phyloP scores from a whole-genome alignment of 2,888 invertebrate genomes.

The Pherbina coryleti region DNA sequence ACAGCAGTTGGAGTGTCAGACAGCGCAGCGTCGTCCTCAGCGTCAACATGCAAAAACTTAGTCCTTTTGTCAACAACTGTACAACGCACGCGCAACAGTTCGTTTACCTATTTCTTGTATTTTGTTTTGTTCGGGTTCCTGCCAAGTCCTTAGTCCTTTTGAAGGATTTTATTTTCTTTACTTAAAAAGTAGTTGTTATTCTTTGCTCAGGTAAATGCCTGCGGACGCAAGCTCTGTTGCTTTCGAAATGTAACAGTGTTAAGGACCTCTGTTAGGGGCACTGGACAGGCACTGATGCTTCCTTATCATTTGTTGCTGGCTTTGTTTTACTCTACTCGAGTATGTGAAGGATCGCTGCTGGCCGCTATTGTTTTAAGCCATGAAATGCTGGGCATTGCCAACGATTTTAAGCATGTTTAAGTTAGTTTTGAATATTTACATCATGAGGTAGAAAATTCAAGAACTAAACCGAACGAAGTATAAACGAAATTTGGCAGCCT shows the following conservation, averaged over 20 bases:
- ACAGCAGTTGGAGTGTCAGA: conserved; percentile 3
- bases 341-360: not conserved
- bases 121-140: not conserved
- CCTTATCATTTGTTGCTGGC: not conserved
- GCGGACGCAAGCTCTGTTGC: no score
- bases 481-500: not conserved
- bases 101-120: conserved; percentile 19
- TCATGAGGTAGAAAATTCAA: no score
- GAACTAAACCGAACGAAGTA: no score
- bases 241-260: not conserved
- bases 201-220: not conserved
- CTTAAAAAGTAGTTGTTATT: not conserved
- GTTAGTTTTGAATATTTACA: not conserved
- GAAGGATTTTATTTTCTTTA: not conserved
- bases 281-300: not conserved
- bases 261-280: not conserved
- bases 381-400: no score
- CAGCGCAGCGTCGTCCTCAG: not conserved
- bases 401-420: not conserved
- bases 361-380: not conserved
- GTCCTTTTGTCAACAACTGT: conserved; percentile 48
- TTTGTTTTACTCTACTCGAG: no score
- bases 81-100: conserved; percentile 44
- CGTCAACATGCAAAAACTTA: not conserved
- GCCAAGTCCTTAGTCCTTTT: not conserved